phyloP scores from a whole-genome alignment of 2,797 vertebrate species.

The Alouatta caraya region DNA sequence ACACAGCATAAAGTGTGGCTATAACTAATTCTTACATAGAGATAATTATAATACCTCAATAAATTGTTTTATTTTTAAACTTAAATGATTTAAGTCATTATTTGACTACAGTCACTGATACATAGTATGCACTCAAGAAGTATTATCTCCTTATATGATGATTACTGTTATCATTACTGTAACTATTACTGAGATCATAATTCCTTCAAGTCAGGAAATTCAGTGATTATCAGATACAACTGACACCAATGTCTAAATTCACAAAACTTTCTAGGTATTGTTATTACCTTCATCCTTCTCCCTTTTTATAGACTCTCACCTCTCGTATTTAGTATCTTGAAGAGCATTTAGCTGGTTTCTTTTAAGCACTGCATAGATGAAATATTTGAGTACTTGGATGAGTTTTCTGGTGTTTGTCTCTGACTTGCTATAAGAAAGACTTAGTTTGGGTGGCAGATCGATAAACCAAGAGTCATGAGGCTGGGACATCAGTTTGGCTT shows the following conservation, averaged over 20 bases:
- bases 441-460: not conserved
- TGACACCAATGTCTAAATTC: not conserved
- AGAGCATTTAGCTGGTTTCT: not conserved
- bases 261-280: not conserved
- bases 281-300: not conserved
- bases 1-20: not conserved
- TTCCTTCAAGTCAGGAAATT: constrained; percentile 8
- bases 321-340: not conserved
- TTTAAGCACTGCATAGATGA: not conserved
- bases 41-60: not conserved
- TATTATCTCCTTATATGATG: not conserved
- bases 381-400: not conserved
- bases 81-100: not conserved
- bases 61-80: not conserved
- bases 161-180: not conserved
- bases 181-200: not conserved
- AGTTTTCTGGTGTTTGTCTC: not conserved
- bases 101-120: not conserved
- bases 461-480: not conserved
- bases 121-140: not conserved
- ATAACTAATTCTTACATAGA: not conserved
- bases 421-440: not conserved
- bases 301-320: not conserved
- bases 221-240: not conserved
- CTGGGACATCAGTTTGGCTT: not conserved